These are phyloP conservation scores for Syncerus caffer DNA, from an alignment of 2,797 vertebrate species.

Conservation along the genomic window DNA sequence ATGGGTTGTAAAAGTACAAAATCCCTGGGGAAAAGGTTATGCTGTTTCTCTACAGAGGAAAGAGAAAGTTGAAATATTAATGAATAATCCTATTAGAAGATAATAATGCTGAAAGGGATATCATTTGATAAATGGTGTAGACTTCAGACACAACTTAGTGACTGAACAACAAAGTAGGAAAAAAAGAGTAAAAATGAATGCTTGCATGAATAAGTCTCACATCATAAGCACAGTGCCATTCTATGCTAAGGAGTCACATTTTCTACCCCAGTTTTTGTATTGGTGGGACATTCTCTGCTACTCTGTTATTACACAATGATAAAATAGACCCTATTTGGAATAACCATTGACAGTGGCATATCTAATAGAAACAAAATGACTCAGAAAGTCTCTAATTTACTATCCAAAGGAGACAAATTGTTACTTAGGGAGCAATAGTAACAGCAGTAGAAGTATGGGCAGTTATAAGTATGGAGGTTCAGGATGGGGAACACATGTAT, in stretches of 20 bases:
- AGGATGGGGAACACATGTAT: too few relatives aligned
- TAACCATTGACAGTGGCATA: not conserved
- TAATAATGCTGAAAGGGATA: not conserved
- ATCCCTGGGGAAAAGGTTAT: too few relatives aligned
- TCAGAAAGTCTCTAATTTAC: not conserved
- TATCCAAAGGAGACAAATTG: not conserved
- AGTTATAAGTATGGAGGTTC: too few relatives aligned
- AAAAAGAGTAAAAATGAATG: not conserved
- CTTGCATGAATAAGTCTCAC: not conserved
- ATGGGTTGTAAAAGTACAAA: accelerated
- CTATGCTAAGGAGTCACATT: not conserved
- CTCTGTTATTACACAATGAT: not conserved
- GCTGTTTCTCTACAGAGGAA: accelerated
- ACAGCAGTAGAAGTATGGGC: not conserved
- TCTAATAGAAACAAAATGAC: not conserved
- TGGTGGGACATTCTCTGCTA: not conserved
- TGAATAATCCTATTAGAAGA: not conserved
- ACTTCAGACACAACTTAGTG: not conserved
- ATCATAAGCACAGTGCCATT: not conserved
- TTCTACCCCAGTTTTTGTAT: not conserved
- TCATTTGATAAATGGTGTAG: not conserved
- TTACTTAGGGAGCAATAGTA: not conserved
- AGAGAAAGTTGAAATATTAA: not conserved
- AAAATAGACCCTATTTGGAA: not conserved
- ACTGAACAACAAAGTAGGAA: not conserved